Conservation (phyloP, 2,888 invertebrate genomes). For the Oscheius sp. region DNA sequence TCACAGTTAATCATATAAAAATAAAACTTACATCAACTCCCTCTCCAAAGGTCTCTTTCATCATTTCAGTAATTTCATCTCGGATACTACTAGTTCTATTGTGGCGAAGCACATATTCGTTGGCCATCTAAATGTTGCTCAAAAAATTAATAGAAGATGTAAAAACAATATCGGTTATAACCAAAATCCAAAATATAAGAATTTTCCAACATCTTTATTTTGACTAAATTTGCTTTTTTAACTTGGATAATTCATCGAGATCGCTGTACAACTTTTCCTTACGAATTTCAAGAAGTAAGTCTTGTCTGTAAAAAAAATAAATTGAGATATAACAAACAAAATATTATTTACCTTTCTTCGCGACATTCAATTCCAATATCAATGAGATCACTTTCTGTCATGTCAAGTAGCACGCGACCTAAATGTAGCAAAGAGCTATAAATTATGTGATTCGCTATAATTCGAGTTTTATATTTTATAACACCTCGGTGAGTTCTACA, state of each 20-base stretch:
- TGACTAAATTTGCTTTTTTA: conserved; percentile 33
- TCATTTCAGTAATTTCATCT: conserved; percentile 11
- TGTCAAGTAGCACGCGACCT: conserved; percentile 62
- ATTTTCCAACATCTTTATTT: not conserved
- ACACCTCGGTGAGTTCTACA: not conserved
- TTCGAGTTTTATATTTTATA: not conserved
- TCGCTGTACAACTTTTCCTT: conserved; percentile 62
- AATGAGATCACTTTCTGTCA: conserved; percentile 55
- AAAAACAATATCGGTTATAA: not conserved
- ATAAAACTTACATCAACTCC: conserved; percentile 5
- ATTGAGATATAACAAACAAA: not conserved
- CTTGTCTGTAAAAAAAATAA: conserved; percentile 54
- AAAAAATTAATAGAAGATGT: not conserved
- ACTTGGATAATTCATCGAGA: conserved; percentile 57
- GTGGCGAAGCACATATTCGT: not conserved
- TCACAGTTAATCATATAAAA: not conserved
- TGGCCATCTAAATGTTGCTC: conserved; percentile 13
- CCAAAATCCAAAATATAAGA: not conserved
- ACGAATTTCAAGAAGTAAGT: conserved; percentile 59
- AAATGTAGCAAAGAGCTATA: conserved; percentile 33
- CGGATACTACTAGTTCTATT: not conserved
- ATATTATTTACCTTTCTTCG: conserved; percentile 52
- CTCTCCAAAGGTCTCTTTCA: conserved; percentile 3
- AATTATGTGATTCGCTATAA: not conserved
- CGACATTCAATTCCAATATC: conserved; percentile 57